phyloP scores from a whole-genome alignment of 1,140 invertebrate genomes.

The Zaprionus africanus region DNA sequence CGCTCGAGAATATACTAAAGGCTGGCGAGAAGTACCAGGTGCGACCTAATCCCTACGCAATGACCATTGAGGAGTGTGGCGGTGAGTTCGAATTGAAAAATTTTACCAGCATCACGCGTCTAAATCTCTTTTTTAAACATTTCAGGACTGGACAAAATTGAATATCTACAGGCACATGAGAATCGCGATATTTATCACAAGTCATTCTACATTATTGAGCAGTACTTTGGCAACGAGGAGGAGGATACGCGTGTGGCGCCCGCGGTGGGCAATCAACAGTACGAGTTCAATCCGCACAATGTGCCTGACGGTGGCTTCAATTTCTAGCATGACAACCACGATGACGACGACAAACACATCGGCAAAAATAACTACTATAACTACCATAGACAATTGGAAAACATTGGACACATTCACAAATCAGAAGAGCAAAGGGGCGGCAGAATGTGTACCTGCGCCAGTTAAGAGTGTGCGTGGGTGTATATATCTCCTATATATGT shows the following conservation, averaged over 20 bases:
- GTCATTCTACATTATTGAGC: constrained; percentile 98
- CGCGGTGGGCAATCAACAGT: constrained; percentile 92
- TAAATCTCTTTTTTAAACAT: constrained; percentile 9
- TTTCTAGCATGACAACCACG: constrained; percentile 86
- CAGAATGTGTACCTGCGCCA: constrained; percentile 7
- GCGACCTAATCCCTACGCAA: constrained; percentile 95
- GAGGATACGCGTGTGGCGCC: constrained; percentile 93
- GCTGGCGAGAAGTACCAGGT: constrained; percentile 92
- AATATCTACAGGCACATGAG: constrained; percentile 98
- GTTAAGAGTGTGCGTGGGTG: not conserved
- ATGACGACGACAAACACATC: constrained; percentile 32
- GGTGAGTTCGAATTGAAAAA: constrained; percentile 87
- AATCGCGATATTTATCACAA: constrained; percentile 98
- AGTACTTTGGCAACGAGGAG: constrained; percentile 96
- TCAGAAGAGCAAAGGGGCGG: constrained; percentile 3
- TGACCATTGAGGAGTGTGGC: constrained; percentile 97
- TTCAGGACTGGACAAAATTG: constrained; percentile 97
- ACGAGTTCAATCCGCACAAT: constrained; percentile 89
- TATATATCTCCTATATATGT: not conserved
- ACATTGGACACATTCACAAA: constrained; percentile 14
- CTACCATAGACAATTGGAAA: constrained; percentile 18
- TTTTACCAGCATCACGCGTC: not conserved
- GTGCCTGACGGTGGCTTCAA: constrained; percentile 92
- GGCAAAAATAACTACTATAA: constrained; percentile 22
- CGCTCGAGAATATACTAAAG: constrained; percentile 97